Base-by-base conservation (phyloP, 2,797 vertebrate genomes). In the Rhodeus uyekii region DNA sequence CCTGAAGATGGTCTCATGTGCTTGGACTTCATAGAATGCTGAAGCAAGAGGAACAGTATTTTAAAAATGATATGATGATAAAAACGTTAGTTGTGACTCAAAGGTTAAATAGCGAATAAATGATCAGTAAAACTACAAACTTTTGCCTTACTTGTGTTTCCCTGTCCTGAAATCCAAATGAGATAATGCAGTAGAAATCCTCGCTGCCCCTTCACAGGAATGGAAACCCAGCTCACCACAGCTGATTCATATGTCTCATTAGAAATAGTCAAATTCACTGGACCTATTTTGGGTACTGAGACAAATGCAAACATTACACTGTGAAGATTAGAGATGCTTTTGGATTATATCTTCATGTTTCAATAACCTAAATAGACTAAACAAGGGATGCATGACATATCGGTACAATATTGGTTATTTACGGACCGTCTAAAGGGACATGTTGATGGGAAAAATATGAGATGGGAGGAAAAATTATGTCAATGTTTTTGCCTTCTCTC, bases 141-240 rank as follows among this genome's bases (percentile, higher is more conserved):
- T 7, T 60, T 61, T 8, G 3, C 3, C 34, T 34, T 74, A 81
- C 80, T n/a, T 7, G 16, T 68, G 12, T 77, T 63, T 44, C 69
- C 80, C 46, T 63, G 36, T 76, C 34, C 74, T 36, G 80, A 83
- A 63, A 87, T 38, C 84, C 85, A 81, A 27, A 87, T 78, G 9
- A 42, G 7, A 76, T 88, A 87, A 36, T 80, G 22, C 46, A 63
- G 60, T 29, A 88, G 72, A 58, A 88, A 88, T 16, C 87, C 87
- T 4, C 6, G 81, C 61, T 85, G 87, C 4, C 78, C 61, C 38
- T 3, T 71, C 34, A 88, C 79, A 55, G 87, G 79, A 82, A 88
- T 87, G 2, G 81, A 36, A 24, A 16, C 32, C 87, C 87, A 88
- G 16, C 22, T 38, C 48, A 87, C 46, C 55, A 85, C 42, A 14